Conservation (phyloP, 1,140 invertebrate genomes). For the Papilio helenus region DNA sequence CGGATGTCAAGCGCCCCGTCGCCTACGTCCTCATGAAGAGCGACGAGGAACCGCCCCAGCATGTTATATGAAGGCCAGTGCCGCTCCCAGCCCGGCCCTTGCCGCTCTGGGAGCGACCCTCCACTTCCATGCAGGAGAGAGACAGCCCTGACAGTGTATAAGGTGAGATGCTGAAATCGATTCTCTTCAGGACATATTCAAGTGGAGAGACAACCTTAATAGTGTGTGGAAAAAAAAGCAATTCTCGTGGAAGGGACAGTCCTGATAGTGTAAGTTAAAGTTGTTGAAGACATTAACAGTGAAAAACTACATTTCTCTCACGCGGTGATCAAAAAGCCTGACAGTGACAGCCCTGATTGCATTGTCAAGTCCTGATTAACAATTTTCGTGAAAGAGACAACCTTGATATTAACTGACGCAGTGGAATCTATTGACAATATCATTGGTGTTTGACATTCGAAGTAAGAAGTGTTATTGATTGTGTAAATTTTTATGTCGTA, state of each 20-base stretch:
- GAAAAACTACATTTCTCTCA: not conserved
- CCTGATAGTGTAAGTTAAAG: not conserved
- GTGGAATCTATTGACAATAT: not conserved
- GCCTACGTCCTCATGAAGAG: constrained; percentile 84
- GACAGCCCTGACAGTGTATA: constrained; percentile 74
- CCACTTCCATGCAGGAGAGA: constrained; percentile 66
- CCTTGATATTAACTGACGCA: not conserved
- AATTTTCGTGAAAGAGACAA: not conserved
- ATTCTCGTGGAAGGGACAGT: not conserved
- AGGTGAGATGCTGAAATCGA: constrained; percentile 34
- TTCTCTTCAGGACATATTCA: not conserved
- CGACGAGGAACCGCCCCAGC: constrained; percentile 83
- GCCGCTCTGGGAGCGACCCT: constrained; percentile 83
- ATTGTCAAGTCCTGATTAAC: not conserved
- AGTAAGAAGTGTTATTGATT: not conserved
- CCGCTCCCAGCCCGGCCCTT: constrained; percentile 87
- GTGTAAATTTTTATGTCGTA: not conserved
- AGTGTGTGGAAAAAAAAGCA: not conserved
- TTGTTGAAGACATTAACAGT: not conserved
- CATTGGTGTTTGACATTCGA: not conserved
- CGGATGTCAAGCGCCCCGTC: constrained; percentile 78
- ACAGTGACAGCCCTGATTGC: not conserved
- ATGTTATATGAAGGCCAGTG: constrained; percentile 93
- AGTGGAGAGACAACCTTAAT: not conserved
- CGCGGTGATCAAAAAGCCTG: no score